Evolutionary conservation across 2,888 invertebrate genomes (phyloP).

Genomic region (Caenorhabditis sp.): DNA sequence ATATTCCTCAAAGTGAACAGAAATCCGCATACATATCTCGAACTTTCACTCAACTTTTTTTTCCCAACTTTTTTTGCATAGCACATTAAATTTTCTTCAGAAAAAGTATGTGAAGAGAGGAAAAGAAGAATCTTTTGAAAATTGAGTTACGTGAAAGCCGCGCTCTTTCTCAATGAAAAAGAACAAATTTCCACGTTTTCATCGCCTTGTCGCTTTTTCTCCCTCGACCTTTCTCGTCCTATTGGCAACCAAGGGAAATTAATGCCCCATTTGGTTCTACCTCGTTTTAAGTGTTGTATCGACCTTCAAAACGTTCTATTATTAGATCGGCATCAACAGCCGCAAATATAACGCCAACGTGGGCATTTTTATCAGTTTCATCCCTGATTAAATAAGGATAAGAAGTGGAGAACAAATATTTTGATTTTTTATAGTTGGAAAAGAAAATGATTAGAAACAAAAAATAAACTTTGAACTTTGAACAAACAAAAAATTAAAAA

Average conservation of each 20-base stretch:
- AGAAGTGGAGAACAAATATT: conserved; percentile 1
- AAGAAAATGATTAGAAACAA: too few species aligned
- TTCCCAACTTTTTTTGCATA: too few species aligned
- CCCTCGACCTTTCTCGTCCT: too few species aligned
- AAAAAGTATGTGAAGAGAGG: neutral
- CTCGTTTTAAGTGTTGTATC: neutral
- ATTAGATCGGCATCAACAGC: conserved; percentile 22
- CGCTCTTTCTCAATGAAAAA: neutral
- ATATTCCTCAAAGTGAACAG: too few species aligned
- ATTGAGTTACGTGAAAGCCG: neutral
- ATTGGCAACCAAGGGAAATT: too few species aligned
- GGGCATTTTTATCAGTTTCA: neutral
- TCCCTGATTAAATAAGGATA: neutral
- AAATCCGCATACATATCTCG: too few species aligned
- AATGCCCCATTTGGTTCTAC: neutral
- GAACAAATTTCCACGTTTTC: conserved; percentile 5
- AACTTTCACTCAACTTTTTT: too few species aligned
- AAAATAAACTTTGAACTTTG: too few species aligned
- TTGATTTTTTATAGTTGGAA: neutral
- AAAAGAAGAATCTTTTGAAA: neutral
- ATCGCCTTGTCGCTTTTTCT: neutral
- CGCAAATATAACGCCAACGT: too few species aligned
- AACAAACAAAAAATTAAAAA: too few species aligned
- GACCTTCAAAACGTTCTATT: conserved; percentile 37
- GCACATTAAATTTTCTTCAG: too few species aligned